A percentile compares a stretch with the other conserved stretches of the same genome.
phyloP scores from a whole-genome alignment of 2,888 invertebrate species.

The Campoplex nolae region DNA sequence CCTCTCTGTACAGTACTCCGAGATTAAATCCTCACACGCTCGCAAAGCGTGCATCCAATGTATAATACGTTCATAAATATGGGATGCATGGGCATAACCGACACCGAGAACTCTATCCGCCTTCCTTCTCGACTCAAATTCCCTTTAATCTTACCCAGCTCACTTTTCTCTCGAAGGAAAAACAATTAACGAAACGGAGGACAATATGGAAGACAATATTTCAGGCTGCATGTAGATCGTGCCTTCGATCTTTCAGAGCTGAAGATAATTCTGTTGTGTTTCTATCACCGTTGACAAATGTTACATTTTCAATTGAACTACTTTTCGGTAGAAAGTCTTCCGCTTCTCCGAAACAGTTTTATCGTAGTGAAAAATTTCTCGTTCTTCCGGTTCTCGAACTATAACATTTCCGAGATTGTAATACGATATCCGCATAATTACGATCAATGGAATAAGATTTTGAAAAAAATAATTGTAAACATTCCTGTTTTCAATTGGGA shows the following conservation, averaged over 20 bases:
- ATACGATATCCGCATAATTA: background rate
- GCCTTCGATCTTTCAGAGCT: background rate
- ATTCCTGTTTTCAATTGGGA: too few species aligned
- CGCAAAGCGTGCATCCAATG: conserved; percentile 30
- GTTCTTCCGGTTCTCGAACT: background rate
- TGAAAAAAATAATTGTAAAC: background rate
- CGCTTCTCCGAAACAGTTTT: too few species aligned
- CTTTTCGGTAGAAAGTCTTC: background rate
- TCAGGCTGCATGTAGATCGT: background rate
- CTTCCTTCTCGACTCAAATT: conserved; percentile 34
- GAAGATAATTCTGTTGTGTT: background rate
- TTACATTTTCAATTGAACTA: background rate
- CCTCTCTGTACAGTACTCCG: conserved; percentile 66
- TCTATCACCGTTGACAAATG: background rate
- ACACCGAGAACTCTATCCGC: conserved; percentile 37
- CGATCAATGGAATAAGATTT: background rate
- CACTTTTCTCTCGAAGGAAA: background rate
- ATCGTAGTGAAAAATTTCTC: too few species aligned
- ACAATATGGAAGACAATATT: conserved; percentile 1
- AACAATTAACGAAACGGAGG: conserved; percentile 15
- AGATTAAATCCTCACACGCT: conserved; percentile 74
- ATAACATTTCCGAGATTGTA: background rate
- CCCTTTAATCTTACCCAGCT: conserved; percentile 5
- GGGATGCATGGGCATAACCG: conserved; percentile 29
- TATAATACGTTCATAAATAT: conserved; percentile 24